Percentiles rank a stretch among this genome's conserved stretches.
Conservation (phyloP, 1,140 invertebrate species). For the Drosophila miranda region DNA sequence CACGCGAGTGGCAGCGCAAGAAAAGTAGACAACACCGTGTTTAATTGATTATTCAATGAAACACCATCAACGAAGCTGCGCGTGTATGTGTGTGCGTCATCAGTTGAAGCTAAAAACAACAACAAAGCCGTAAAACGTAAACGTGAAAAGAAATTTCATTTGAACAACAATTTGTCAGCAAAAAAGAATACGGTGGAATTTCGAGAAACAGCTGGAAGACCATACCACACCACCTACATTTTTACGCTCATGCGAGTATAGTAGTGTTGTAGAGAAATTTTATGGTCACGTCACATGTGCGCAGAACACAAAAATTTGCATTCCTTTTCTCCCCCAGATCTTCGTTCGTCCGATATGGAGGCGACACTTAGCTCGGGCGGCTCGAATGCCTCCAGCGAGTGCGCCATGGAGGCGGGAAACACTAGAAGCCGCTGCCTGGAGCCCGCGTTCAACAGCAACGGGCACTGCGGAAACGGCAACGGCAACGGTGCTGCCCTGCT, state of each 20-base stretch:
- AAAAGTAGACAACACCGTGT: slow-evolving; percentile 33
- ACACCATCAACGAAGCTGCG: slow-evolving; percentile 23
- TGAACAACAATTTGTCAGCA: slow-evolving; percentile 64
- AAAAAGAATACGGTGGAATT: slow-evolving; percentile 14
- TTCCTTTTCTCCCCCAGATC: slow-evolving; percentile 18
- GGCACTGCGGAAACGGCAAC: slow-evolving; percentile 15
- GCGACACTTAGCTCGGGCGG: slow-evolving; percentile 67
- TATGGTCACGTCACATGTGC: too few species aligned
- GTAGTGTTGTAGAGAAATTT: too few species aligned
- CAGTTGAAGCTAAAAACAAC: slow-evolving; percentile 36
- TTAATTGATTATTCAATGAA: slow-evolving; percentile 78
- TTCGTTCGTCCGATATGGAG: slow-evolving; percentile 51
- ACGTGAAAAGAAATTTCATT: slow-evolving; percentile 43
- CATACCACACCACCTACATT: not conserved
- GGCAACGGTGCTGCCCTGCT: slow-evolving; percentile 24
- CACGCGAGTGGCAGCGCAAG: slow-evolving; percentile 8
- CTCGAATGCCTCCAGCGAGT: slow-evolving; percentile 71
- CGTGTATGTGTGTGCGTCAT: slow-evolving; percentile 45
- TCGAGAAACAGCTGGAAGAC: slow-evolving; percentile 61
- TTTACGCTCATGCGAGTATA: too few species aligned
- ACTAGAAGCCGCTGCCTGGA: slow-evolving; percentile 54
- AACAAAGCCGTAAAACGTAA: slow-evolving; percentile 43
- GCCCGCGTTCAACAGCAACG: slow-evolving; percentile 35
- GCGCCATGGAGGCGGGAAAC: slow-evolving; percentile 49
- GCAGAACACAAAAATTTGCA: not conserved